Evolutionary conservation across 2,113 vertebrate genomes (phyloP), one percentile per base, ranked within the genome.

Genomic region (Eubucco bourcierii): DNA sequence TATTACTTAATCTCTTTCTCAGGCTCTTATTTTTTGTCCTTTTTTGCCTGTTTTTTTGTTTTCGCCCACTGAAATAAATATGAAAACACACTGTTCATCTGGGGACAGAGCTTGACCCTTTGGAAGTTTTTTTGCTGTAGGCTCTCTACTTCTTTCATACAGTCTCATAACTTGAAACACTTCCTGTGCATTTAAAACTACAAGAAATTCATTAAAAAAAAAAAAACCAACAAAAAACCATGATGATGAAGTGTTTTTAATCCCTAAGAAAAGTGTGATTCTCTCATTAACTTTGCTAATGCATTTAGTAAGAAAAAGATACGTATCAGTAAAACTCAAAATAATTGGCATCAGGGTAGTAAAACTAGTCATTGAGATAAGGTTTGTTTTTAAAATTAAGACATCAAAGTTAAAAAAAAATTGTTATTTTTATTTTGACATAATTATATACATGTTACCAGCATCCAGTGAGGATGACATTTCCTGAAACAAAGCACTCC

Each of bases 381-480:
- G 64, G 47, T 47, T 60, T 74, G 46, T 71, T 91, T 87, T 74
- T 37, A 19, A 93, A 90, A 80, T 64, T 37, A 73, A 78, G 16
- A 15, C 50, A 78, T 70, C 12, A 15, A 85, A 41, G 65, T 90
- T 21, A 1, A 82, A 85, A 68, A 52, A 24, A 52, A 52, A 24
- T 56, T 94, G 96, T 94, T 94, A 83, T 91, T 95, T 96, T 94
- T 94, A 87, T 92, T 95, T 87, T 95, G 67, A 91, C 56, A 68
- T 86, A 64, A 93, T 87, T 86, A 61, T 75, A 23, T 79, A 47
- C 71, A 76, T 2, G 15, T 90, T 93, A 44, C 74, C 64, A 92
- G 55, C 68, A 37, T 91, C 88, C 78, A 81, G 29, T 41, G 77
- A 80, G 82, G 78, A 81, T 2, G 6, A 73, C 41, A 16, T 91